Evolutionary conservation across 2,113 vertebrate species (phyloP), one percentile per base, ranked within the genome.

Genomic region (Corythaixoides concolor): DNA sequence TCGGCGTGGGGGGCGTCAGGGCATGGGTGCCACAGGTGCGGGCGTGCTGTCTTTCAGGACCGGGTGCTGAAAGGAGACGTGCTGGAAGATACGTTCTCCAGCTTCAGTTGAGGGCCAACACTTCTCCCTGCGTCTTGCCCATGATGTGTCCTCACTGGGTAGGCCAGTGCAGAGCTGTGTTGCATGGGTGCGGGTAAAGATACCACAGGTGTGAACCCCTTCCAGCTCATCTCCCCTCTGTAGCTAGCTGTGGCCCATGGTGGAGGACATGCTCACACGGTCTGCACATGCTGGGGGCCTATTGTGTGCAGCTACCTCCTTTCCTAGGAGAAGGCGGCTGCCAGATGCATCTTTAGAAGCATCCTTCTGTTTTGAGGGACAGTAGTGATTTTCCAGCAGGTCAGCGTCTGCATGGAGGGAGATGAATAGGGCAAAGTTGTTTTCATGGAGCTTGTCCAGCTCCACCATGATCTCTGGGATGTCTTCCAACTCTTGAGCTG

Each of bases 221-320:
- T 66, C 22, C 32, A 10, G 58, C 58, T 53, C 28, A 6, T 6
- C 17, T n/a, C 56, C 24, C 16, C 28, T 8, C 55, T 6, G 10
- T 23, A 24, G 1, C 43, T 15, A 41, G 17, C 1, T 11, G 58
- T 8, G 56, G 39, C 16, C 69, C 26, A 0, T 5, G 37, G 27
- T 7, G 15, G 85, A 32, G 56, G 27, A 5, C 3, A 0, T 30
- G 20, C 66, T 74, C 24, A 1, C 0, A 0, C 12, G 1, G 15
- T 33, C 21, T 11, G 20, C 9, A 8, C 6, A 20, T 2, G 41
- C 37, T 16, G 5, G 37, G 15, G 23, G 15, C 16, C 12, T 39
- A 0, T 20, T 0, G 3, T 26, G 32, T 2, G 19, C 21, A 9
- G 62, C 9, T 37, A 15, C n/a, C 26, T 35, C 23, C 43, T 79